Percentiles rank a stretch among this genome's conserved stretches.
phyloP scores from a whole-genome alignment of 2,888 invertebrate species.

The Diloba caeruleocephala region DNA sequence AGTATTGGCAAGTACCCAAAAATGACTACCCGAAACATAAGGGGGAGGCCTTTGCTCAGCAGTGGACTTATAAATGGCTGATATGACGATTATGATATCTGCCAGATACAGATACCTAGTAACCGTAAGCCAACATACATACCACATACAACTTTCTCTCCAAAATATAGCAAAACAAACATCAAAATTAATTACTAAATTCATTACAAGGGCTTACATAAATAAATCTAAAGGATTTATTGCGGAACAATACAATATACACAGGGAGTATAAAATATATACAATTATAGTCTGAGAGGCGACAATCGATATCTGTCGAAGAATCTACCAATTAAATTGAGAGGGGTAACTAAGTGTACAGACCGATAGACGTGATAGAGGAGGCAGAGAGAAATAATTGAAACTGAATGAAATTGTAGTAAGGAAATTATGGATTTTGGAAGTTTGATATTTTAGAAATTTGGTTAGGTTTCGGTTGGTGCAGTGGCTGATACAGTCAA shows the following conservation, averaged over 20 bases:
- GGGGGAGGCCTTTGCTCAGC: no score
- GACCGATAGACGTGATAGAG: constrained; percentile 54
- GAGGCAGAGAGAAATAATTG: constrained; percentile 3
- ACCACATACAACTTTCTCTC: no score
- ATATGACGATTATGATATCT: no score
- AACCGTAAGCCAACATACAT: no score
- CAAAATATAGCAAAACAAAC: constrained; percentile 21
- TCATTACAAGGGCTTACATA: constrained; percentile 32
- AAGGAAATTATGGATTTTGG: neutral
- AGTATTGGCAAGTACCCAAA: no score
- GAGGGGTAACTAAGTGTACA: constrained; percentile 69
- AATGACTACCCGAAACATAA: no score
- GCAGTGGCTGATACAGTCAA: no score
- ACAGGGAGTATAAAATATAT: constrained; percentile 32
- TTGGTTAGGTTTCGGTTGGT: neutral
- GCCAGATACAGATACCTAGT: no score
- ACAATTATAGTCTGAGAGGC: constrained; percentile 30
- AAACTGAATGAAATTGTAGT: neutral
- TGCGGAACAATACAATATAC: constrained; percentile 40
- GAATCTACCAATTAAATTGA: constrained; percentile 83
- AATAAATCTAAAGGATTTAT: constrained; percentile 53
- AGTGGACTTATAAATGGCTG: no score
- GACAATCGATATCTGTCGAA: constrained; percentile 73
- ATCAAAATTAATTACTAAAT: constrained; percentile 45
- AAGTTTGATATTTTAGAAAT: neutral